Base-by-base conservation (phyloP, 2,113 vertebrate species). In the Orcinus orca region DNA sequence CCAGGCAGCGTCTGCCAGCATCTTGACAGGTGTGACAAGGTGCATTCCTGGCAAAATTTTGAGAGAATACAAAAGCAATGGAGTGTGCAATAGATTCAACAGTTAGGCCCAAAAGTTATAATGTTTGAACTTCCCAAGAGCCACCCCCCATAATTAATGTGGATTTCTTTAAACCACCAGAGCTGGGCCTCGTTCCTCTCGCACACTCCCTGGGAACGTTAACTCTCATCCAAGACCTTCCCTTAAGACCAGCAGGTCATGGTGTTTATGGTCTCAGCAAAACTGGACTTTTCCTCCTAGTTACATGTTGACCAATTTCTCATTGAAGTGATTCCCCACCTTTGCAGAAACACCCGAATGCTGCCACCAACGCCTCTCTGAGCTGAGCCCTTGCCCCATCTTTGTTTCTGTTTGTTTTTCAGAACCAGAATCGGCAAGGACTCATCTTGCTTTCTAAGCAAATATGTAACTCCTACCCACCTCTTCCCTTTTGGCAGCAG, bases 141-240 rank as follows among this genome's bases (percentile, higher is more conserved):
- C 65, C 82, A 50, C 50, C n/a, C 63, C 63, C 63, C 89, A 71
- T 93, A 79, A 74, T 96, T 93, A 97, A 95, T 90, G 88, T 87
- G 86, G 76, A 96, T 97, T 87, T 97, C 94, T 95, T 90, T 70
- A 97, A 97, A 98, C 97, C 93, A 96, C 95, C 31, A 95, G 65
- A 92, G 23, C 82, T 97, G 83, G 83, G 53, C 94, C 29, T 90
- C 70, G 11, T 84, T 91, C 73, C 87, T 93, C 96, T 97, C 92
- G 70, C 90, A 96, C 80, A 95, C 84, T 96, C 14, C 36, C 50
- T 93, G 68, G 31, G 65, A 96, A 95, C 87, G 95, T 92, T 90
- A 83, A 92, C 89, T 88, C 31, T 36, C 25, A 38, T 83, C 58
- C 92, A 76, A 90, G 50, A 50, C 18, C 9, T 65, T 80, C 55